A percentile compares a stretch with the other conserved stretches of the same genome.
Conservation (phyloP, 1,140 invertebrate species). For the Brachionus manjavacas region DNA sequence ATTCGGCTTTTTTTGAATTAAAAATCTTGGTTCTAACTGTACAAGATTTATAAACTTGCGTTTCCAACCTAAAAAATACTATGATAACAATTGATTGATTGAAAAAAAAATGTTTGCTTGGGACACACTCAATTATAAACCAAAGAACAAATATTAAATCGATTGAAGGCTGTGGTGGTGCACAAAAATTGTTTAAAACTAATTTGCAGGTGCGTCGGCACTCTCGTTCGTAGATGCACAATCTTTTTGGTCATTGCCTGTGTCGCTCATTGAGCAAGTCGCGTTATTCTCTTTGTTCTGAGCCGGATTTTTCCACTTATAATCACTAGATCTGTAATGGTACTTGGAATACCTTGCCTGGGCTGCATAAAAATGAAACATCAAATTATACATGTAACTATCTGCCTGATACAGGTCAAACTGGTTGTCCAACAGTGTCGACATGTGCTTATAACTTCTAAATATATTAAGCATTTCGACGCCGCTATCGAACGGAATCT, state of each 20-base stretch:
- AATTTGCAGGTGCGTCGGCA: not conserved
- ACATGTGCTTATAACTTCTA: conserved; percentile 71
- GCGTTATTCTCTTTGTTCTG: not conserved
- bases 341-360: conserved; percentile 9
- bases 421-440: not conserved
- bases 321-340: conserved; percentile 26
- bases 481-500: conserved; percentile 86
- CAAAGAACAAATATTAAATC: not conserved
- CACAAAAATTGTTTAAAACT: not conserved
- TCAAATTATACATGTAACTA: conserved; percentile 12
- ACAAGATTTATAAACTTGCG: conserved; percentile 14
- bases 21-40: conserved; percentile 3
- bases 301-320: conserved; percentile 8
- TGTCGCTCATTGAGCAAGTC: not conserved
- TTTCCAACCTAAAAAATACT: conserved; percentile 14
- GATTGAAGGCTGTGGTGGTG: not conserved
- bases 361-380: not conserved
- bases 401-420: not conserved
- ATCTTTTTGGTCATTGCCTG: not conserved
- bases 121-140: not conserved
- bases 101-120: not conserved
- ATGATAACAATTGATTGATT: not conserved
- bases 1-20: not conserved
- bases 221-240: not conserved
- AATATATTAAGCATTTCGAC: conserved; percentile 75